Evolutionary conservation across 2,888 invertebrate genomes (phyloP), one percentile per base, ranked within the genome.

Genomic region (Cancer borealis): DNA sequence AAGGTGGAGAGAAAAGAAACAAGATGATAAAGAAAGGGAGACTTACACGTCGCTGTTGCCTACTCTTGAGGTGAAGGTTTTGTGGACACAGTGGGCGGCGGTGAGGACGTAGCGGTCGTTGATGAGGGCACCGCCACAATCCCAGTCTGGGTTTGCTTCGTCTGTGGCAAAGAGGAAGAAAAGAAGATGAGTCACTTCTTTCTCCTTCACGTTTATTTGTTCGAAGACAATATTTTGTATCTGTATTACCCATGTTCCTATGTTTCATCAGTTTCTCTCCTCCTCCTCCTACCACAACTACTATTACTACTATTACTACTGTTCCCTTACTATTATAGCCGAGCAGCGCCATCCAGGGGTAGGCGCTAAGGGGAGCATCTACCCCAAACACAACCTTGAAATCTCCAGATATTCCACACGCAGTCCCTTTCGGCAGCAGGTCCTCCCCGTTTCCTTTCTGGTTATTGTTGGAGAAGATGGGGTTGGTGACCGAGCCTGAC

Each of bases 61-160:
- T 21, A 17, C 21, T 21, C 17, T 5, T 8, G n/a, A 10, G 73
- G 73, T 73, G n/a, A 21, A 73, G 73, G 5, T 73, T 10, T 26
- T n/a, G n/a, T n/a, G 73, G 73, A 95, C 91, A 79, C 95, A 95
- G 93, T 95, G 95, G 21, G 95, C 95, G 8, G 95, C 95, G 30
- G 95, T 95, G 92, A 95, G 26, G 47, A 95, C 73, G 92, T 92
- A 93, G 6, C 92, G 21, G 73, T 94, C 92, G 93, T 88, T 95
- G 91, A 95, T 91, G 79, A 95, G 93, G 14, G 95, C 88, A 45
- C 93, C 95, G 5, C 95, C 94, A 47, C 95, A 95, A 26, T 8
- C 0, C 73, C 73, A 26, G 6, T 26, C 8, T 60, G 73, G 73
- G 26, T 73, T 73, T 10, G 6, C 26, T 26, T n/a, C 26, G 26